Evolutionary conservation across 2,113 vertebrate species (phyloP).

Genomic region (Apeltes quadracus): DNA sequence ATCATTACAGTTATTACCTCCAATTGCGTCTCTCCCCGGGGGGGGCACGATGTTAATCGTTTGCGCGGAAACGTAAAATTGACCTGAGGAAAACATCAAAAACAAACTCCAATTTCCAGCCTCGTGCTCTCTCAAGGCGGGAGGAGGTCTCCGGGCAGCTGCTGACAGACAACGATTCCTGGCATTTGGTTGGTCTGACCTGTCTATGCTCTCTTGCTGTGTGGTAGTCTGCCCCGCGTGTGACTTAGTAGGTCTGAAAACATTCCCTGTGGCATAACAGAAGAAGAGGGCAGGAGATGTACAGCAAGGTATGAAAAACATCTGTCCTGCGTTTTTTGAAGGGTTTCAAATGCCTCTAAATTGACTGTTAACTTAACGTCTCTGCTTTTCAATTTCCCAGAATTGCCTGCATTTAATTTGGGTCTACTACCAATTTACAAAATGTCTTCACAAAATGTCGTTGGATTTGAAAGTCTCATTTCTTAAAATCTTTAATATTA

Average conservation of each 20-base stretch:
- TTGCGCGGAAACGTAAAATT: slow-evolving; percentile 66
- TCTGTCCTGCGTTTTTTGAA: slow-evolving; percentile 43
- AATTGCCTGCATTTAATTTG: neutral
- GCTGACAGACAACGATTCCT: slow-evolving; percentile 74
- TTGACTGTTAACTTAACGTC: neutral
- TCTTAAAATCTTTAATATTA: neutral
- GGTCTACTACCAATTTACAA: neutral
- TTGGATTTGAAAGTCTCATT: neutral
- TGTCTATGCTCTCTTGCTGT: slow-evolving; percentile 78
- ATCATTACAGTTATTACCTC: slow-evolving; percentile 71
- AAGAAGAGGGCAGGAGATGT: slow-evolving; percentile 60
- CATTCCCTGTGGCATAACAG: slow-evolving; percentile 69
- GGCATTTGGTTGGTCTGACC: slow-evolving; percentile 75
- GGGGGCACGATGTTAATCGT: slow-evolving; percentile 57
- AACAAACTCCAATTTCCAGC: slow-evolving; percentile 67
- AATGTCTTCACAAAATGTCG: neutral
- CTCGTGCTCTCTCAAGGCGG: slow-evolving; percentile 52
- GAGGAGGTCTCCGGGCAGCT: slow-evolving; percentile 73
- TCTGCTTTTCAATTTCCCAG: neutral
- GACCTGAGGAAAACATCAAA: slow-evolving; percentile 67
- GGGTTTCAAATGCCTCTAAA: slow-evolving; percentile 17
- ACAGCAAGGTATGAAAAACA: slow-evolving; percentile 62
- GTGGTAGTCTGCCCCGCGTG: slow-evolving; percentile 73
- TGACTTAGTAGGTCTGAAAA: slow-evolving; percentile 74
- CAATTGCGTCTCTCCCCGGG: slow-evolving; percentile 39